These are phyloP conservation scores for Thereva unica DNA, from an alignment of 2,888 invertebrate genomes.

Conservation along the genomic window DNA sequence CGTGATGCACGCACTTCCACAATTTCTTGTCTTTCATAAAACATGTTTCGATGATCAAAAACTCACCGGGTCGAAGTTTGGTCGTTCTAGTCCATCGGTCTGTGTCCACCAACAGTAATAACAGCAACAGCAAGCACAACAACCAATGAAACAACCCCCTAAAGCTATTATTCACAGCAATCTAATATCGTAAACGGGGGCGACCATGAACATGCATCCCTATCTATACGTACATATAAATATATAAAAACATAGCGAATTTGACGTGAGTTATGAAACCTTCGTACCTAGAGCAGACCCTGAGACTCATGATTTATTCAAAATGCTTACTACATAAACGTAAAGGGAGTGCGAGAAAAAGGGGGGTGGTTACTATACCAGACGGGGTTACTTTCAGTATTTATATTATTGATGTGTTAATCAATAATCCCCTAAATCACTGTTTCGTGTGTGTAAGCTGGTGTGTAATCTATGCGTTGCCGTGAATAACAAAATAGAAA, in stretches of 20 bases:
- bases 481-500: too few relatives aligned
- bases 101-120: too few relatives aligned
- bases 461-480: too few relatives aligned
- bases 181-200: background rate
- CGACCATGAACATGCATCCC: background rate
- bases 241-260: background rate
- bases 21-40: constrained; percentile 7
- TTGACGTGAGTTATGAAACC: constrained; percentile 30
- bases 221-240: background rate
- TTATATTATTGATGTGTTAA: constrained; percentile 29
- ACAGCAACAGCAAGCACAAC: too few relatives aligned
- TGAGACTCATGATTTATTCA: constrained; percentile 31
- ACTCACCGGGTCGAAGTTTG: constrained; percentile 17
- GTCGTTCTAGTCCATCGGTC: background rate
- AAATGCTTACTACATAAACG: background rate
- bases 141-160: background rate
- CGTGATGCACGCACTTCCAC: constrained; percentile 38
- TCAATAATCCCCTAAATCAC: constrained; percentile 31
- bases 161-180: constrained; percentile 18
- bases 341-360: too few relatives aligned
- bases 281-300: background rate
- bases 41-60: constrained; percentile 33
- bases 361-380: background rate
- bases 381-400: background rate
- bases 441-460: background rate